Conservation (phyloP, 2,797 vertebrate species). For the Simalia tracyae region DNA sequence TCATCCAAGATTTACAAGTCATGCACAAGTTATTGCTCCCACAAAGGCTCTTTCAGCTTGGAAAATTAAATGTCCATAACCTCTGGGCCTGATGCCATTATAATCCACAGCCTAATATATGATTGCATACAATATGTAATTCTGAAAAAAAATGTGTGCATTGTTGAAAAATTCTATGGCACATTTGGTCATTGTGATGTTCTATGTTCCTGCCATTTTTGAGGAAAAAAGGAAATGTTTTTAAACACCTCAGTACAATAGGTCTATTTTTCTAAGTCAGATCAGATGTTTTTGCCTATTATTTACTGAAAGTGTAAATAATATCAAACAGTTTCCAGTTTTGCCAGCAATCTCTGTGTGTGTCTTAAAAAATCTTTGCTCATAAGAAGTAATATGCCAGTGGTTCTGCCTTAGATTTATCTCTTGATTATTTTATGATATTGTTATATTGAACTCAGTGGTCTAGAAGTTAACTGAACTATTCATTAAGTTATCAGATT, state of each 20-base stretch:
- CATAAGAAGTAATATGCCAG: neutral
- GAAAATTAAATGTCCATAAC: conserved; percentile 52
- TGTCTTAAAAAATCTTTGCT: neutral
- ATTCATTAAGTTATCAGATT: neutral
- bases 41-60: conserved; percentile 37
- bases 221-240: conserved; percentile 5
- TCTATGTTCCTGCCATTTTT: conserved; percentile 15
- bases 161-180: neutral
- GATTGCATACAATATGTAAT: conserved; percentile 22
- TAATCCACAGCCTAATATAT: conserved; percentile 21
- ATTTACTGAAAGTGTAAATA: conserved; percentile 23
- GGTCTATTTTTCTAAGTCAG: conserved; percentile 11
- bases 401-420: rapidly evolving
- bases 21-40: conserved; percentile 9
- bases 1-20: conserved; percentile 40
- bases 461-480: neutral
- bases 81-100: neutral
- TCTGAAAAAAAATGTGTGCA: neutral
- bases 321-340: conserved; percentile 22
- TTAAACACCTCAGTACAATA: conserved; percentile 22
- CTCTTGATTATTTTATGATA: neutral
- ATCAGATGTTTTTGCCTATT: neutral
- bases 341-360: neutral
- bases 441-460: neutral
- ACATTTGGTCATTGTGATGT: neutral